Evolutionary conservation across 2,888 invertebrate species (phyloP), one percentile per base, ranked within the genome.

Genomic region (Amiota minor): DNA sequence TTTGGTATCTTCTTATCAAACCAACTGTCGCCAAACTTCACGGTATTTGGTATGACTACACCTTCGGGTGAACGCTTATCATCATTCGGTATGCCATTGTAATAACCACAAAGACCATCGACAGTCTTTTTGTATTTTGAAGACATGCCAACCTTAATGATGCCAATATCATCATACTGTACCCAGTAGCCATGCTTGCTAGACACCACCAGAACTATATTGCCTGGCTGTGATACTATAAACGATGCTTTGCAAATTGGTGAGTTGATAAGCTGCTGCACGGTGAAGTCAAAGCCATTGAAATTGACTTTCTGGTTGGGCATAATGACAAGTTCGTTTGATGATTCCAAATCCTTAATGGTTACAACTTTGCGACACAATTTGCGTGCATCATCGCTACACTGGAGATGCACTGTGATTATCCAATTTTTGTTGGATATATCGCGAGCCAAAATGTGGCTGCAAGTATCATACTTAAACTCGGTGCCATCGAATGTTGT

Each of bases 51-150:
- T 0, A 94, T 92, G 1, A 91, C 83, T 0, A 84, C 86, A 0
- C 96, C 96, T 86, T 93, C 92, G 0, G 96, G 96, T 76, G 92
- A 91, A 2, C 93, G 91, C 68, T 93, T 93, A 86, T 96, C 96
- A 88, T 96, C 95, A 61, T 86, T 81, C 0, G 90, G 81, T 46
- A 91, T 89, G 1, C 93, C 93, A 88, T 95, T 95, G 87, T 93
- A 95, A 74, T 92, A 93, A 1, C 96, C 96, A 86, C 96, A 97
- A 11, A 96, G 90, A 0, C 96, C 96, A 81, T 95, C 95, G 0
- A 96, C 93, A 59, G 92, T 91, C 10, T 92, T 91, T 74, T 90
- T 88, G 78, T 93, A 90, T 79, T 92, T 92, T 70, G 92, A 92
- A 0, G 92, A 91, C 0, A 95, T 93, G 76, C 94, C 94, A 79